Evolutionary conservation across 2,797 vertebrate genomes (phyloP).

Genomic region (Peromyscus nudipes): DNA sequence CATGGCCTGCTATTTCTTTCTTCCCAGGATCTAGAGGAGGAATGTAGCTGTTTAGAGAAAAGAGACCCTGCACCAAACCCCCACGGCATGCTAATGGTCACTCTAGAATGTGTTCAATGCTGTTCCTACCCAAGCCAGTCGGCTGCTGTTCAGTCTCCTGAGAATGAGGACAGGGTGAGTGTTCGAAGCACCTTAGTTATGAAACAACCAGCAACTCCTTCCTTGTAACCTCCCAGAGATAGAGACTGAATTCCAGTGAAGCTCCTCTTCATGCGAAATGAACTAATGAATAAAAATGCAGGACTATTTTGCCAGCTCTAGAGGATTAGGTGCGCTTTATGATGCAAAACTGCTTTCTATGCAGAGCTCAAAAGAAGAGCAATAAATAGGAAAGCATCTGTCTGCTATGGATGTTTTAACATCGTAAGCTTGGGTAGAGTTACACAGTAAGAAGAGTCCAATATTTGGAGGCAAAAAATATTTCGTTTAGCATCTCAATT

Average conservation of each 20-base stretch:
- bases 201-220: neutral
- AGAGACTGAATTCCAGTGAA: neutral
- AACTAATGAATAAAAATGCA: slow-evolving; percentile 42
- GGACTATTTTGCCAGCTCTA: neutral
- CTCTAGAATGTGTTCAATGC: neutral
- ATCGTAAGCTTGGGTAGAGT: neutral
- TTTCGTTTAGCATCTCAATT: neutral
- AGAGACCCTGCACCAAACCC: neutral
- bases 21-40: neutral
- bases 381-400: neutral
- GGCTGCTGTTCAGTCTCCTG: neutral
- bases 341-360: slow-evolving; percentile 37
- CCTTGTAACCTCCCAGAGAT: neutral
- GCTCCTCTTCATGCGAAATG: neutral
- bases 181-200: neutral
- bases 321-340: neutral
- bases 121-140: neutral
- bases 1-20: neutral
- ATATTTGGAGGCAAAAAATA: neutral
- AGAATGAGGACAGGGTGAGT: neutral
- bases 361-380: neutral
- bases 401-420: neutral
- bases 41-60: neutral
- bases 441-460: neutral
- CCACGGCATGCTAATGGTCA: fast-evolving